Conservation (phyloP, 1,140 invertebrate genomes). For the Thaumetopoea pityocampa region DNA sequence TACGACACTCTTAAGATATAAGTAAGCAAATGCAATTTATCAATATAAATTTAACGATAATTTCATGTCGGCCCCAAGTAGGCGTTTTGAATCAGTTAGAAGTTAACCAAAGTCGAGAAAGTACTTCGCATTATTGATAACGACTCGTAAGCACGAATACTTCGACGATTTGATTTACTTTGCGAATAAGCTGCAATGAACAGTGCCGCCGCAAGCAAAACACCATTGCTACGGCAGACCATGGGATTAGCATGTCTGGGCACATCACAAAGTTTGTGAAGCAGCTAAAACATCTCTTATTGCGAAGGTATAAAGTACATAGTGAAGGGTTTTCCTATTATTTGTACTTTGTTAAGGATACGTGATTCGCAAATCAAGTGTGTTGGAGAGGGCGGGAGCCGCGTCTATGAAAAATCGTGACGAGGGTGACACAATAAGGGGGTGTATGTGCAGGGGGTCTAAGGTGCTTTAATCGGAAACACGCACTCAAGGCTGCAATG, state of each 20-base stretch:
- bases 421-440: constrained; percentile 58
- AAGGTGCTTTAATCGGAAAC: constrained; percentile 65
- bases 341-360: constrained; percentile 33
- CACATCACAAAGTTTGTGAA: constrained; percentile 17
- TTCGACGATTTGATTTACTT: constrained; percentile 52
- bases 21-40: not conserved
- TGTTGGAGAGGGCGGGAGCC: constrained; percentile 61
- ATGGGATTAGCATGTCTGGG: constrained; percentile 32
- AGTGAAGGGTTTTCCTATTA: constrained; percentile 17
- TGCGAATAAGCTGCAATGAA: constrained; percentile 51
- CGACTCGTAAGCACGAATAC: constrained; percentile 44
- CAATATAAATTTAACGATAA: constrained; percentile 5
- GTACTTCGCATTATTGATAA: constrained; percentile 28
- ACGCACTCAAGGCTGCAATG: constrained; percentile 26
- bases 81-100: constrained; percentile 40
- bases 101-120: constrained; percentile 9
- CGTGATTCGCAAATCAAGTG: constrained; percentile 71
- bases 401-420: constrained; percentile 70
- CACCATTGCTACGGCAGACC: constrained; percentile 40
- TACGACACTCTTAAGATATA: too few species aligned
- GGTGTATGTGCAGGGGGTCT: constrained; percentile 47
- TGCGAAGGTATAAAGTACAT: constrained; percentile 32
- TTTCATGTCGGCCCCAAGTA: constrained; percentile 18
- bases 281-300: constrained; percentile 19
- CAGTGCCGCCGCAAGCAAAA: constrained; percentile 56